Conservation (phyloP, 2,888 invertebrate genomes). For the Agriopis aurantiaria region DNA sequence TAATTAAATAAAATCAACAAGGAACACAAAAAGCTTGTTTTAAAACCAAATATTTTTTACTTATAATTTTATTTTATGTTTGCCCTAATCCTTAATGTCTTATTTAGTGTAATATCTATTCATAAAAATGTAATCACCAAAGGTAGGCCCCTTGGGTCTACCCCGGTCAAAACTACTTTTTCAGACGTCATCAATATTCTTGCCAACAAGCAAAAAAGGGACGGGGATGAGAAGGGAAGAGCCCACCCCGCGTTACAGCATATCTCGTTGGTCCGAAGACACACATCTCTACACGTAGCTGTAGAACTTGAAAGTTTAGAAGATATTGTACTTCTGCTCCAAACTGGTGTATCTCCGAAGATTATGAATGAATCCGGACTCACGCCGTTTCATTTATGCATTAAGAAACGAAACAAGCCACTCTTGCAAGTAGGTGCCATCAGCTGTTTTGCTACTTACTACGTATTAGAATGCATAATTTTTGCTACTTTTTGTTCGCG, state of each 20-base stretch:
- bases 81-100: too few species aligned
- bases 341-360: slow-evolving; percentile 40
- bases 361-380: slow-evolving; percentile 42
- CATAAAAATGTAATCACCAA: neutral
- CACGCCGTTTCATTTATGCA: slow-evolving; percentile 52
- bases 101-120: too few species aligned
- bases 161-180: slow-evolving; percentile 24
- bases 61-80: too few species aligned
- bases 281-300: slow-evolving; percentile 49
- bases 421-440: slow-evolving; percentile 45
- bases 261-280: neutral
- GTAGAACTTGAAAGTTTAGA: slow-evolving; percentile 48
- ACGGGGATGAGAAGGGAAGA: neutral
- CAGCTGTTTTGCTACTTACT: too few species aligned
- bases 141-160: slow-evolving; percentile 2
- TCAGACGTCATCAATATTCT: slow-evolving; percentile 36
- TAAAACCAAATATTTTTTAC: too few species aligned
- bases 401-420: slow-evolving; percentile 45
- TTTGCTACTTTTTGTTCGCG: too few species aligned
- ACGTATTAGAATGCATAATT: too few species aligned
- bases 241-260: neutral
- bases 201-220: slow-evolving; percentile 10
- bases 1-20: too few species aligned
- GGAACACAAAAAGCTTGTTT: too few species aligned
- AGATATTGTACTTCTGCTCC: slow-evolving; percentile 40